Base-by-base conservation (phyloP, 2,113 vertebrate genomes). In the Istiophorus platypterus region DNA sequence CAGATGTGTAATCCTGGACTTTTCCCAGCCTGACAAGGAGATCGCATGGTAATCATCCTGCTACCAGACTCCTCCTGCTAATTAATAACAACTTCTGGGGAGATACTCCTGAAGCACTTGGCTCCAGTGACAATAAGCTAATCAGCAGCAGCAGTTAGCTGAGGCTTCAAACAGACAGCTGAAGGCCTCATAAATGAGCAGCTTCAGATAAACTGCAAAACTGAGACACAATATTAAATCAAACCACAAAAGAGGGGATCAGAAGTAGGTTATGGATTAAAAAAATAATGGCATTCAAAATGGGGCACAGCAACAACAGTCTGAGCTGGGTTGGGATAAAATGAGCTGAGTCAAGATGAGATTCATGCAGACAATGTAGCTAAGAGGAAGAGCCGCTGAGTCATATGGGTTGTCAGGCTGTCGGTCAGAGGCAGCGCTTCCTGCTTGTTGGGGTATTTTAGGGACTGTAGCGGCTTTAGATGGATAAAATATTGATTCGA, bases 1-100 rank as follows among this genome's bases (percentile, higher is more conserved):
- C 91, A 88, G 81, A 90, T 76, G 85, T 79, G 62, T 94, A 93
- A 95, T 94, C 94, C 89, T 81, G 81, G 87, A 86, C 86, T 81
- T 85, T 80, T 81, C 80, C 71, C 77, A 64, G 90, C 74, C 78
- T 93, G 88, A 90, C 87, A 87, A 85, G 79, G 80, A 91, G 90
- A 92, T 91, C 93, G 89, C 85, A 78, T 49, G 29, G 82, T 95
- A 94, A 95, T 95, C 92, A 82, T 76, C 64, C 69, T 47, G 87
- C 91, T 88, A 86, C 84, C 91, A 94, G 91, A 80, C 91, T 74
- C 87, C 91, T 85, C 87, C 89, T 79, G 79, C 71, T 94, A 94
- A 95, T 95, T 94, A 95, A 95, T 94, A 93, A 85, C 86, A 91
- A 91, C 88, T 89, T 92, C 82, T 89, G 77, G 81, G 86, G 72